Evolutionary conservation across 2,113 vertebrate species (phyloP), one percentile per base, ranked within the genome.

Genomic region (Crypturellus undulatus): DNA sequence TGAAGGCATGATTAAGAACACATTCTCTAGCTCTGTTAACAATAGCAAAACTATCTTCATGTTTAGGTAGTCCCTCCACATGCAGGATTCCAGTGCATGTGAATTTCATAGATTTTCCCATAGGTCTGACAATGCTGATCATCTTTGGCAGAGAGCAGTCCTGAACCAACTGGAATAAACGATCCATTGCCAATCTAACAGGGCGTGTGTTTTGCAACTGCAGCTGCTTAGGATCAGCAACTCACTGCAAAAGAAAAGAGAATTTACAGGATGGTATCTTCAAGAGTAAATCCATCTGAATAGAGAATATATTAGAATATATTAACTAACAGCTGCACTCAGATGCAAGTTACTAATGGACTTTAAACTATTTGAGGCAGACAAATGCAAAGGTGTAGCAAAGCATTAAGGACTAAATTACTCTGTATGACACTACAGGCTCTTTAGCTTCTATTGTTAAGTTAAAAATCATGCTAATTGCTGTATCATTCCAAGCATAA

Each of bases 221-320:
- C 79, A 95, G 89, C 86, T 88, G 90, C 85, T 93, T 54, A 90
- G 36, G 5, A 68, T 38, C 91, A 87, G 94, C 91, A 81, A 78
- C 82, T 85, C 40, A 42, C 97, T 97, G 96, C 90, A 97, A 95
- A 42, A 94, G 88, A 60, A 79, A 77, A 90, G 8, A 43, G 10
- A 87, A 49, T 91, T 97, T 84, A 96, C 64, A 93, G 71, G 62
- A 69, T 64, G 43, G 79, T 36, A 79, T 17, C 64, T 91, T 88
- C 83, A 45, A 1, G 0, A 92, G 24, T 38, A 92, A 93, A 20
- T 58, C 30, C 38, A 81, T 75, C 16, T 86, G 40, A 64, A n/a
- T 0, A 77, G 12, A 58, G 15, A 84, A 92, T 7, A 75, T 47
- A 88, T 80, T 36, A 78, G 25, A 68, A 84, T 59, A 30, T 40